Conservation (phyloP, 2,797 vertebrate species). For the Sciaenops ocellatus region DNA sequence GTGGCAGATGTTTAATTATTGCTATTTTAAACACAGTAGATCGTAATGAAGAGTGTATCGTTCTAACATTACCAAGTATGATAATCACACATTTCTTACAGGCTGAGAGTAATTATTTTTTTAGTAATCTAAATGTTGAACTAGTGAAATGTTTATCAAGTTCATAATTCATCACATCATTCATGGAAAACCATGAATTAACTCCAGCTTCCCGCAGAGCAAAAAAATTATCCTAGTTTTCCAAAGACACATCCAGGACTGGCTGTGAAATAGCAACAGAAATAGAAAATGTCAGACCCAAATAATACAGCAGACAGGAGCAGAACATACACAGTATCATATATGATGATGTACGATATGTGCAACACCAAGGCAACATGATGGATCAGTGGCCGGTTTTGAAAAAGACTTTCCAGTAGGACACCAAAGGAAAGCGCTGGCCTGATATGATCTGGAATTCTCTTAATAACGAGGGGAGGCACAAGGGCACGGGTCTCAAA, state of each 20-base stretch:
- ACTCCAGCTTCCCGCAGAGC: neutral
- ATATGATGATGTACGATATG: conserved; percentile 52
- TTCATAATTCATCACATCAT: conserved; percentile 31
- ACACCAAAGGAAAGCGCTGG: conserved; percentile 62
- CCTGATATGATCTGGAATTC: conserved; percentile 79
- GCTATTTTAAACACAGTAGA: conserved; percentile 78
- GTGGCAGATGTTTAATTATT: conserved; percentile 86
- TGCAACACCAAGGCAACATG: conserved; percentile 62
- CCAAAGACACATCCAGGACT: conserved; percentile 22
- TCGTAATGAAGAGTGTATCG: conserved; percentile 72
- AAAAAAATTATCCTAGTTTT: conserved; percentile 5
- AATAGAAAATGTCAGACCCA: conserved; percentile 10
- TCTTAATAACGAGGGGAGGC: conserved; percentile 80
- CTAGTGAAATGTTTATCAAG: conserved; percentile 58
- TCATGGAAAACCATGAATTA: conserved; percentile 8
- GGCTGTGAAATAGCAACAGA: neutral
- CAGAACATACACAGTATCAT: conserved; percentile 30
- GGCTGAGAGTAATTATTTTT: conserved; percentile 57
- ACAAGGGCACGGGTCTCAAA: conserved; percentile 80
- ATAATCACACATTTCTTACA: conserved; percentile 58
- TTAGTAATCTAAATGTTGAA: conserved; percentile 59
- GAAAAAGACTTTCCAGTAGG: conserved; percentile 56
- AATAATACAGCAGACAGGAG: conserved; percentile 20
- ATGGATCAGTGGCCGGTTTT: conserved; percentile 60
- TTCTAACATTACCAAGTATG: conserved; percentile 62